Evolutionary conservation across 2,888 invertebrate species (phyloP).

Genomic region (Drosophila pseudotakahashii): DNA sequence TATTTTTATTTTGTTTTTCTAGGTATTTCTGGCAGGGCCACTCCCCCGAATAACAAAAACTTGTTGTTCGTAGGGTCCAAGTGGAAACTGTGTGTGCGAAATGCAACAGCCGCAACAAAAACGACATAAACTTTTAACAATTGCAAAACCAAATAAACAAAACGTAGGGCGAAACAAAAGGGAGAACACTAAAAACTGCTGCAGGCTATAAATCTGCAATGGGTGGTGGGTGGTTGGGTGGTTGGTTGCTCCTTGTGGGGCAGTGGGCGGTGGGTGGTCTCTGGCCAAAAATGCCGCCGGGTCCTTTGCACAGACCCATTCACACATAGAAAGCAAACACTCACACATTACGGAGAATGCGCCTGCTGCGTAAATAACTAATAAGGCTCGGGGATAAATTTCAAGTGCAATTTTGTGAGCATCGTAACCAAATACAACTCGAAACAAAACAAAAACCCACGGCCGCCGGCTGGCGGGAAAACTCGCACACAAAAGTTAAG

Average conservation of each 20-base stretch:
- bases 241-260: constrained; percentile 5
- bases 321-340: constrained; percentile 39
- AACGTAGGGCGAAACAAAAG: constrained; percentile 57
- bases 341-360: constrained; percentile 22
- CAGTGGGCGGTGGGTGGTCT: constrained; percentile 7
- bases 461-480: constrained; percentile 29
- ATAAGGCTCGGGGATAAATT: constrained; percentile 72
- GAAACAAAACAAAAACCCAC: constrained; percentile 33
- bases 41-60: constrained; percentile 30
- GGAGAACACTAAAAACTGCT: constrained; percentile 65
- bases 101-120: constrained; percentile 74
- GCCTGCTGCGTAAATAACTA: constrained; percentile 75
- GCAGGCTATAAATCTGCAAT: constrained; percentile 71
- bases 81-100: constrained; percentile 67
- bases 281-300: constrained; percentile 45
- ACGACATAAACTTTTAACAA: constrained; percentile 75
- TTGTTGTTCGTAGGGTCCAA: constrained; percentile 37
- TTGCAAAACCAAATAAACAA: constrained; percentile 61
- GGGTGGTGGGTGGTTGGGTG: constrained; percentile 9
- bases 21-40: constrained; percentile 20
- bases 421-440: constrained; percentile 41
- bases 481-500: constrained; percentile 24
- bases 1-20: constrained; percentile 8
- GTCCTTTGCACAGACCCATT: constrained; percentile 61
- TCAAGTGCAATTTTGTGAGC: constrained; percentile 65